Conservation (phyloP, 1,140 invertebrate species). For the Brachionus koreanus region DNA sequence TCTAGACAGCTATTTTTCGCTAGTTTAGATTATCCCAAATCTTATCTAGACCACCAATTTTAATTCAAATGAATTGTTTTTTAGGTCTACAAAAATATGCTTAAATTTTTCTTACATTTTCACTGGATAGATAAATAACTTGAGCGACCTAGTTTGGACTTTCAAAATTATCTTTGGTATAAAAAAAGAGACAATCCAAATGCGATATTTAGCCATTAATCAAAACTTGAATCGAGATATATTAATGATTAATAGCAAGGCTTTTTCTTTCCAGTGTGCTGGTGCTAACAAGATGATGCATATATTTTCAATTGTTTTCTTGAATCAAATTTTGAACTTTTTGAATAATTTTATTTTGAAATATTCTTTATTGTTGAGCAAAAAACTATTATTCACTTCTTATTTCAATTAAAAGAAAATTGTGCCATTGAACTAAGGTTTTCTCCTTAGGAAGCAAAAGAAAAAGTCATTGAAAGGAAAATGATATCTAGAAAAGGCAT, state of each 20-base stretch:
- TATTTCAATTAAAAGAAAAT: too few relatives aligned
- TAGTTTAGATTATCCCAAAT: neutral
- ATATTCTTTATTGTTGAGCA: too few relatives aligned
- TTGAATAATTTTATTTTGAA: too few relatives aligned
- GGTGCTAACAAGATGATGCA: neutral
- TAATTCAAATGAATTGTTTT: neutral
- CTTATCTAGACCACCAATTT: neutral
- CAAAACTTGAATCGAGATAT: neutral
- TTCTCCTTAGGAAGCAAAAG: too few relatives aligned
- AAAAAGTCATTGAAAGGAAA: too few relatives aligned
- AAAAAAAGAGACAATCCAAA: neutral
- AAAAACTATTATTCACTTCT: too few relatives aligned
- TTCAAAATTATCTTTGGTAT: neutral
- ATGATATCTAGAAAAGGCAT: too few relatives aligned
- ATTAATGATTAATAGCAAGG: neutral
- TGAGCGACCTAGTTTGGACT: neutral
- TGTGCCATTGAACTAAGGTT: too few relatives aligned
- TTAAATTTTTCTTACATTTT: neutral
- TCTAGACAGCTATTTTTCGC: neutral
- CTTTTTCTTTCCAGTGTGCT: neutral
- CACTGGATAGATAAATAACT: neutral
- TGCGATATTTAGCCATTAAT: neutral
- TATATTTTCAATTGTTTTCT: neutral
- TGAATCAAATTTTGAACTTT: too few relatives aligned
- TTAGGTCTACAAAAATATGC: neutral